Percentiles rank a stretch among this genome's conserved stretches.
phyloP scores from a whole-genome alignment of 1,140 invertebrate genomes.

The Trachymyrmex cornetzi region DNA sequence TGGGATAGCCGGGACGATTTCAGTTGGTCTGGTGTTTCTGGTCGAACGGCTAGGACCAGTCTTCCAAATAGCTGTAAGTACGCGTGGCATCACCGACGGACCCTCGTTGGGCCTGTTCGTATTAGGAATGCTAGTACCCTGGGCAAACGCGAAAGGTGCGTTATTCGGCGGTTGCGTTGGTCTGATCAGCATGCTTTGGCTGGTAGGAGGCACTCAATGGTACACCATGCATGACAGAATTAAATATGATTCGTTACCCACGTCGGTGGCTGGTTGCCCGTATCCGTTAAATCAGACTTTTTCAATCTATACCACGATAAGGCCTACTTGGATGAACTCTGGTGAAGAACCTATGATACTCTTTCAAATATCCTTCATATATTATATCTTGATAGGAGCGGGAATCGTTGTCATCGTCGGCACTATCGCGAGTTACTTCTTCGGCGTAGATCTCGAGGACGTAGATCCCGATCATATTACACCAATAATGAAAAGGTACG shows the following conservation, averaged over 20 bases:
- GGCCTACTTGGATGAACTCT: conserved; percentile 8
- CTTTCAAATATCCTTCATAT: conserved; percentile 88
- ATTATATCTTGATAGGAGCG: conserved; percentile 87
- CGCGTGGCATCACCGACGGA: conserved; percentile 86
- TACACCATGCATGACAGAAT: conserved; percentile 82
- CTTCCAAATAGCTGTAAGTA: conserved; percentile 84
- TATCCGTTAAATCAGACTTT: conserved; percentile 69
- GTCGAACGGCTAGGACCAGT: conserved; percentile 82
- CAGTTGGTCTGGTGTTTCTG: conserved; percentile 86
- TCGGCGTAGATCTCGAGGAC: conserved; percentile 79
- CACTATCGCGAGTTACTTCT: conserved; percentile 84
- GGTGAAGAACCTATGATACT: conserved; percentile 77
- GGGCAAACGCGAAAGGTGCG: conserved; percentile 86
- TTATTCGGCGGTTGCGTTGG: conserved; percentile 85
- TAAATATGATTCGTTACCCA: conserved; percentile 73
- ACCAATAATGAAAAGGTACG: conserved; percentile 76
- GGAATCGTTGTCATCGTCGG: conserved; percentile 83
- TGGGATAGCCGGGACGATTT: conserved; percentile 83
- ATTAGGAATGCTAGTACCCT: conserved; percentile 87
- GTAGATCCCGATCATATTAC: conserved; percentile 78
- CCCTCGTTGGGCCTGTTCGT: conserved; percentile 87
- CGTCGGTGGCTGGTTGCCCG: conserved; percentile 83
- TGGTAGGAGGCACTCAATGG: conserved; percentile 88
- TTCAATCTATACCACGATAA: neutral
- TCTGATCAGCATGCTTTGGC: conserved; percentile 87